phyloP scores from a whole-genome alignment of 2,888 invertebrate genomes.

The Bellardia pandia region DNA sequence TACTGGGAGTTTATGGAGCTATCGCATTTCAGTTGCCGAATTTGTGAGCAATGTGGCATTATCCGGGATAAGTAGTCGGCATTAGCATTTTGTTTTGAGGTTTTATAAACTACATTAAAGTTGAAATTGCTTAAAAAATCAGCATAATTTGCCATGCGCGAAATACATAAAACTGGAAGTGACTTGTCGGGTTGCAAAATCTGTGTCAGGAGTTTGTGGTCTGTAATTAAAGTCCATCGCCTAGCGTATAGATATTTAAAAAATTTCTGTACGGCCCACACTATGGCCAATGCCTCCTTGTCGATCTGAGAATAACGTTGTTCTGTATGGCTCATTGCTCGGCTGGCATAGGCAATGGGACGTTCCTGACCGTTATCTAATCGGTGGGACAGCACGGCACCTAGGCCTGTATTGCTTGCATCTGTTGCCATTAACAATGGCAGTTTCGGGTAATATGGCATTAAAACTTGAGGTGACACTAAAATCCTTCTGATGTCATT shows the following conservation, averaged over 20 bases:
- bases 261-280: not conserved
- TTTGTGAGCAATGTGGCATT: not conserved
- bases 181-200: not conserved
- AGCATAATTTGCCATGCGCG: not conserved
- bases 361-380: constrained; percentile 39
- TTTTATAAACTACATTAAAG: not conserved
- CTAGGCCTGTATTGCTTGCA: not conserved
- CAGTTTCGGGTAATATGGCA: constrained; percentile 29
- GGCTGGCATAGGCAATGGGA: no score
- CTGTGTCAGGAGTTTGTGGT: not conserved
- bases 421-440: constrained; percentile 50
- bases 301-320: not conserved
- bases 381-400: constrained; percentile 33
- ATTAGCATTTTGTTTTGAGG: not conserved
- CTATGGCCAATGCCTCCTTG: constrained; percentile 3
- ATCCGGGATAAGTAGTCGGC: not conserved
- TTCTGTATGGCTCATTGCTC: constrained; percentile 41
- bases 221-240: not conserved
- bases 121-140: not conserved
- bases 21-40: not conserved
- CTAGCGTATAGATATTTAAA: not conserved
- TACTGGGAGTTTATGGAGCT: not conserved
- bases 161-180: not conserved
- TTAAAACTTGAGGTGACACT: constrained; percentile 17
- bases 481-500: not conserved